Conservation (phyloP, 2,797 vertebrate species). For the Threskiornis aethiopicus region DNA sequence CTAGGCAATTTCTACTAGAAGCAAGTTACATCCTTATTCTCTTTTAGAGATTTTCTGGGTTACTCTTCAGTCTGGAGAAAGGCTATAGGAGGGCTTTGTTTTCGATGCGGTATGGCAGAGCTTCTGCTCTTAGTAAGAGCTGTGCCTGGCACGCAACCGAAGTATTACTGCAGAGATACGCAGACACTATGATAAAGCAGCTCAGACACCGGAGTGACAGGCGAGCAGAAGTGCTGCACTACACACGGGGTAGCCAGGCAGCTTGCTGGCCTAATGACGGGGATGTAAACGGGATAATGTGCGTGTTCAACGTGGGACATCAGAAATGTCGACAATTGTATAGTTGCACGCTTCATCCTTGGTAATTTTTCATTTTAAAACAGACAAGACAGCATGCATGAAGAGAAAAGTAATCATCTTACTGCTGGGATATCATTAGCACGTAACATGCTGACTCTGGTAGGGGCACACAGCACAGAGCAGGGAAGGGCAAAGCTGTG, state of each 20-base stretch:
- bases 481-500: not conserved
- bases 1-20: not conserved
- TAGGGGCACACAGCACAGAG: fast-evolving
- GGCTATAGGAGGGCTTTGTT: not conserved
- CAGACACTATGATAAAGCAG: constrained; percentile 8
- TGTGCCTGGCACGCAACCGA: not conserved
- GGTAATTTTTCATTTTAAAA: not conserved
- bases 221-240: constrained; percentile 10
- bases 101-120: not conserved
- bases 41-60: not conserved
- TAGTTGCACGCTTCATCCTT: not conserved
- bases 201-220: not conserved
- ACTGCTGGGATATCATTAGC: not conserved
- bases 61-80: not conserved
- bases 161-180: constrained; percentile 56
- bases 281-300: not conserved
- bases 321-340: not conserved
- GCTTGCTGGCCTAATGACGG: not conserved
- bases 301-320: fast-evolving
- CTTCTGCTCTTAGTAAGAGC: not conserved
- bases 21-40: not conserved
- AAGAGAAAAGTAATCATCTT: not conserved
- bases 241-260: not conserved
- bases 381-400: fast-evolving
- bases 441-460: not conserved